Conservation (phyloP, 2,888 invertebrate species). For the Polia nebulosa region DNA sequence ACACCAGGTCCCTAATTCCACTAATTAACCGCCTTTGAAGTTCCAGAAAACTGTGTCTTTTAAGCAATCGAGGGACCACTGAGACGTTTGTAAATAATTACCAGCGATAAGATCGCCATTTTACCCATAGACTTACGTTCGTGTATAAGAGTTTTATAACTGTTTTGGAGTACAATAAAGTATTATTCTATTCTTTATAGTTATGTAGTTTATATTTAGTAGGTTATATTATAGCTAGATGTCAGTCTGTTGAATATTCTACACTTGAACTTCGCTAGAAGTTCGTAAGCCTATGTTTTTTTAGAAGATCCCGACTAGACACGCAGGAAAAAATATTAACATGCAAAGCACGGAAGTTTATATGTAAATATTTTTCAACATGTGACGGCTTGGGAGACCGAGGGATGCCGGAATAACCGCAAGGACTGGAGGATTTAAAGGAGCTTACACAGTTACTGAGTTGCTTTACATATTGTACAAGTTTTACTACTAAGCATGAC, state of each 20-base stretch:
- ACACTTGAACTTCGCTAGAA: no score
- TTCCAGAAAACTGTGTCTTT: neutral
- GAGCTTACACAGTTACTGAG: neutral
- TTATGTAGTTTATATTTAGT: no score
- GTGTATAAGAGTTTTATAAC: no score
- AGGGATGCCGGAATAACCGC: conserved; percentile 1
- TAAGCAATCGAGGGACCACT: neutral
- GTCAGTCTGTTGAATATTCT: no score
- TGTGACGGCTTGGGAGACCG: conserved; percentile 11
- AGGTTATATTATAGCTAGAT: no score
- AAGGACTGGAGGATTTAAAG: conserved; percentile 7
- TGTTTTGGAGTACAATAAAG: no score
- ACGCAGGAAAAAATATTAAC: conserved; percentile 17
- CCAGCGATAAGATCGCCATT: no score
- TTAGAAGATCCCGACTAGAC: neutral
- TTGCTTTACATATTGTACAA: conserved; percentile 28
- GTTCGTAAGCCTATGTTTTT: neutral
- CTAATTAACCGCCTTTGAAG: neutral
- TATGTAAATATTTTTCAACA: conserved; percentile 31
- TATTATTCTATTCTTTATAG: no score
- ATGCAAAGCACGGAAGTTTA: conserved; percentile 5
- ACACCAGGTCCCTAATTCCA: neutral
- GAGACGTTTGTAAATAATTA: neutral
- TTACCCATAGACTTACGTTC: no score
- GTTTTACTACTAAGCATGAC: conserved; percentile 19